Evolutionary conservation across 1,140 invertebrate species (phyloP).

Genomic region (Scaptodrosophila lebanonensis): DNA sequence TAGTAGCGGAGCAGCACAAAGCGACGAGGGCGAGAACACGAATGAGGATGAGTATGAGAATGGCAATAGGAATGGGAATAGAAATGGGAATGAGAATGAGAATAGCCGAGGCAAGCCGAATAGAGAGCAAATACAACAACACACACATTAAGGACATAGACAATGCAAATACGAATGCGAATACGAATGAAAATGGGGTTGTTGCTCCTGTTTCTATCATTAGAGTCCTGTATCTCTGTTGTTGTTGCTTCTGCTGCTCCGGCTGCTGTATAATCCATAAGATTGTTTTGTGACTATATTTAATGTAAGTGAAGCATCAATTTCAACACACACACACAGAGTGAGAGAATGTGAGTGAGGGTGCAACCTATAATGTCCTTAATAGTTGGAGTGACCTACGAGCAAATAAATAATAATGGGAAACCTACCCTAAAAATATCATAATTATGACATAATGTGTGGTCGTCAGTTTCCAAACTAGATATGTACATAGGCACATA

Average conservation of each 20-base stretch:
- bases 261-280: constrained; percentile 4
- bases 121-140: too few species aligned
- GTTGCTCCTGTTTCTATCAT: constrained; percentile 9
- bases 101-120: constrained; percentile 2
- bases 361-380: constrained; percentile 59
- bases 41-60: neutral
- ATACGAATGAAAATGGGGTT: constrained; percentile 30
- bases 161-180: constrained; percentile 10
- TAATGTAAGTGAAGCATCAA: constrained; percentile 11
- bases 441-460: constrained; percentile 68
- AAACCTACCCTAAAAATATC: constrained; percentile 61
- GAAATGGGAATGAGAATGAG: constrained; percentile 12
- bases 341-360: constrained; percentile 28
- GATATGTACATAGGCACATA: constrained; percentile 3
- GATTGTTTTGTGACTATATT: constrained; percentile 9
- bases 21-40: too few species aligned
- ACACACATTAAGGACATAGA: too few species aligned
- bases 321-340: constrained; percentile 21
- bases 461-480: constrained; percentile 36
- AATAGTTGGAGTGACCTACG: constrained; percentile 51
- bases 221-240: neutral
- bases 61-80: neutral
- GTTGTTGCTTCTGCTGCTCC: too few species aligned
- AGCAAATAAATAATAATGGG: constrained; percentile 28
- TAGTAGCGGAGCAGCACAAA: constrained; percentile 36